Conservation (phyloP, 2,888 invertebrate genomes). For the Mythimna lalbum region DNA sequence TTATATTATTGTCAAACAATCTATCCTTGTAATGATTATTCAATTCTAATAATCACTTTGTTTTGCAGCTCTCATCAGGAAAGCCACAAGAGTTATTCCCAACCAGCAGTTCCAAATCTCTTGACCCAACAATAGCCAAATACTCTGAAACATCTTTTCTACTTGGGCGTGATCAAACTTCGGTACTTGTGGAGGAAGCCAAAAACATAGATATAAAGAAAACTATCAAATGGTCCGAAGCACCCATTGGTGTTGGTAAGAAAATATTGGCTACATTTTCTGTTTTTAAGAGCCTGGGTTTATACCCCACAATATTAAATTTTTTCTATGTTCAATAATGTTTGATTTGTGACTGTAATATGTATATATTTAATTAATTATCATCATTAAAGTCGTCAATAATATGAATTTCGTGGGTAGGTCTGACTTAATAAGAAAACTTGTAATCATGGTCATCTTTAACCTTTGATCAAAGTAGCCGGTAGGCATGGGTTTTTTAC, state of each 20-base stretch:
- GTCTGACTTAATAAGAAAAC: too few species aligned
- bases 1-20: too few species aligned
- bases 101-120: constrained; percentile 94
- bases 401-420: too few species aligned
- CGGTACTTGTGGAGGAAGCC: constrained; percentile 95
- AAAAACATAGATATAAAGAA: constrained; percentile 90
- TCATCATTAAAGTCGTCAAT: too few species aligned
- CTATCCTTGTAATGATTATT: background rate
- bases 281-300: too few species aligned
- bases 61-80: constrained; percentile 87
- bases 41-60: background rate
- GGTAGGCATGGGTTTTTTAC: background rate
- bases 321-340: too few species aligned
- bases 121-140: constrained; percentile 96
- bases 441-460: too few species aligned
- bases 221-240: constrained; percentile 95
- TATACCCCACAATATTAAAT: too few species aligned
- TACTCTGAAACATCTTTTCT: constrained; percentile 94
- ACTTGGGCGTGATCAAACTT: constrained; percentile 96
- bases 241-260: constrained; percentile 93
- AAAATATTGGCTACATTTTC: constrained; percentile 1
- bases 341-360: too few species aligned
- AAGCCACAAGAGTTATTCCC: constrained; percentile 96
- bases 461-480: background rate
- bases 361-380: too few species aligned